Base-by-base conservation (phyloP, 2,797 vertebrate species). In the Poecilia picta region DNA sequence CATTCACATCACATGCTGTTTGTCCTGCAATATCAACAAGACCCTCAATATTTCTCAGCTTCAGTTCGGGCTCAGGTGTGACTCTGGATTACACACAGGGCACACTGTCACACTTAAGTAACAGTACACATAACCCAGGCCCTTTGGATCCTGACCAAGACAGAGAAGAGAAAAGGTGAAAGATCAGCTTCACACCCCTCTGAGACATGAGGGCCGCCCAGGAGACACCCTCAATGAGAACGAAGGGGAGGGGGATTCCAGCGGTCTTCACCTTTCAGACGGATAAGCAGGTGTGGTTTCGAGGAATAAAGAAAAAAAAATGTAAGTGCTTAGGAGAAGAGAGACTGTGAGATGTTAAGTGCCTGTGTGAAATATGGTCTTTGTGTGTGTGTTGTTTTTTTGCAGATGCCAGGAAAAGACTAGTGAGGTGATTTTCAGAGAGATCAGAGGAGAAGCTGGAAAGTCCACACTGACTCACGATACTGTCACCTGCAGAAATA, bases 401-500 rank as follows among this genome's bases (percentile, higher is more conserved):
- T 81, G 78, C 53, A 90, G 83, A 87, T 91, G 77, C 80, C 84
- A 88, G 85, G 85, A 93, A 93, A 90, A 77, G 64, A 79, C 68
- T 20, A 0, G 59, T 43, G 55, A 86, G 82, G 77, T 89, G 85
- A 87, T 73, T 87, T 90, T 79, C 53, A 83, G 73, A 79, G n/a
- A 91, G 87, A 92, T 91, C 89, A 88, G 89, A 90, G 85, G 62
- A 83, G 81, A 77, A 59, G 71, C 84, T 93, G 94, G 94, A 94
- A 95, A 95, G 92, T 92, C 93, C 93, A 70, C 11, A 84, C 87
- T 93, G 91, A 94, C 93, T 94, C 94, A 94, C 74, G 5, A 49
- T n/a, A 77, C 76, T 86, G 88, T 91, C 92, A 93, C 89, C 88
- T 88, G 85, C 75, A 79, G 43, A 82, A 59, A 39, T 73, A 46